Conservation (phyloP, 2,888 invertebrate genomes). For the Catocala nupta region DNA sequence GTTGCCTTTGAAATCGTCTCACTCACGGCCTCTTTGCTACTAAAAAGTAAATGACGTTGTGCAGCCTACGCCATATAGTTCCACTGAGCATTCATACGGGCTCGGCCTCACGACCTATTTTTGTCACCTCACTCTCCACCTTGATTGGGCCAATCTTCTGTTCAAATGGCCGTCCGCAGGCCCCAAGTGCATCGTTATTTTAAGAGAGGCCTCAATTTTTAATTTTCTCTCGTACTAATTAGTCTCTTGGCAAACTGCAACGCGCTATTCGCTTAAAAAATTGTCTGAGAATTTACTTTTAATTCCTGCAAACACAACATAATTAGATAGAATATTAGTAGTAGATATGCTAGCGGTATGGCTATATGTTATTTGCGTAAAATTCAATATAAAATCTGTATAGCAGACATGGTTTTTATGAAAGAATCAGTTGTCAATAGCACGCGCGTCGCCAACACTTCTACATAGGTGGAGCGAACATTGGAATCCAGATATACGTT, state of each 20-base stretch:
- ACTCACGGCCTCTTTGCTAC: conserved; percentile 56
- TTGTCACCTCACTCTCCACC: conserved; percentile 50
- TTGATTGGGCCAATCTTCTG: conserved; percentile 61
- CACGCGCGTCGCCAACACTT: conserved; percentile 46
- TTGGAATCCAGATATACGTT: conserved; percentile 48
- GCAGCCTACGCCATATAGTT: conserved; percentile 45
- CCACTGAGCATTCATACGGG: conserved; percentile 48
- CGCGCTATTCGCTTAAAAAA: conserved; percentile 1
- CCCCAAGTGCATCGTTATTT: conserved; percentile 46
- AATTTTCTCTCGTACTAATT: conserved; percentile 40
- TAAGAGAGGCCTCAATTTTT: conserved; percentile 38
- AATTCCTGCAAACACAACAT: neutral
- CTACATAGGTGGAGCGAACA: conserved; percentile 45
- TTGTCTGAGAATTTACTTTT: neutral
- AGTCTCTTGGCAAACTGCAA: conserved; percentile 34
- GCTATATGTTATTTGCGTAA: neutral
- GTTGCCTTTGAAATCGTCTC: conserved; percentile 56
- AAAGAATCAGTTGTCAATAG: conserved; percentile 51
- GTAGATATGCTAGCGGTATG: too few relatives aligned
- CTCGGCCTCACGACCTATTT: conserved; percentile 59
- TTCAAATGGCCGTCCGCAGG: conserved; percentile 50
- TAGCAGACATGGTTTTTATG: conserved; percentile 40
- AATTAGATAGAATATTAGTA: too few relatives aligned
- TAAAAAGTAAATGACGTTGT: conserved; percentile 64
- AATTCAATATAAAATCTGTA: conserved; percentile 30